A percentile compares a stretch with the other conserved stretches of the same genome.
These are phyloP conservation scores for Alloplasta piceator DNA, from an alignment of 2,888 invertebrate genomes.

Conservation along the genomic window DNA sequence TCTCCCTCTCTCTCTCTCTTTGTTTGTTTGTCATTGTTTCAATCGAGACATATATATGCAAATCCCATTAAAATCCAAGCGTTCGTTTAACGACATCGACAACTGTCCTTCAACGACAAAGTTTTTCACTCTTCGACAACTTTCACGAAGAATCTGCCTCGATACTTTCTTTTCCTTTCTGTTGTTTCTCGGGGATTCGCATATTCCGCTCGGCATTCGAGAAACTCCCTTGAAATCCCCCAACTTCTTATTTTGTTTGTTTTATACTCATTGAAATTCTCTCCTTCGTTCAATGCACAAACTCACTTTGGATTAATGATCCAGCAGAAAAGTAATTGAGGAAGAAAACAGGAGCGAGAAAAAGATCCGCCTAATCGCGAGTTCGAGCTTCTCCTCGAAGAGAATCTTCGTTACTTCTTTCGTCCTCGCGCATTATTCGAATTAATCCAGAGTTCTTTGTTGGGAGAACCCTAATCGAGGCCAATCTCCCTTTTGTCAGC, in stretches of 20 bases:
- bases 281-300: neutral
- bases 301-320: conserved; percentile 1
- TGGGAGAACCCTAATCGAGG: no score
- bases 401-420: no score
- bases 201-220: conserved; percentile 1
- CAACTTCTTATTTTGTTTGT: conserved; percentile 13
- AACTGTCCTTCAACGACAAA: conserved; percentile 73
- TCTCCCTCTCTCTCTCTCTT: conserved; percentile 17
- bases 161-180: conserved; percentile 45
- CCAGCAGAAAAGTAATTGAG: conserved; percentile 2
- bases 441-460: no score
- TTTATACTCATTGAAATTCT: neutral
- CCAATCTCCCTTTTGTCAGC: no score
- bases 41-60: neutral
- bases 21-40: conserved; percentile 19
- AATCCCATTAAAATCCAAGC: conserved; percentile 64
- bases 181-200: conserved; percentile 30
- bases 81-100: conserved; percentile 72
- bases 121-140: conserved; percentile 69
- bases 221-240: neutral
- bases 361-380: no score
- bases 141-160: conserved; percentile 47
- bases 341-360: no score
- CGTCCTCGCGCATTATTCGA: no score
- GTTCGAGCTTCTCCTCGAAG: no score